phyloP scores from a whole-genome alignment of 2,113 vertebrate species.

The chimpanzee (Pan troglodytes) region DNA sequence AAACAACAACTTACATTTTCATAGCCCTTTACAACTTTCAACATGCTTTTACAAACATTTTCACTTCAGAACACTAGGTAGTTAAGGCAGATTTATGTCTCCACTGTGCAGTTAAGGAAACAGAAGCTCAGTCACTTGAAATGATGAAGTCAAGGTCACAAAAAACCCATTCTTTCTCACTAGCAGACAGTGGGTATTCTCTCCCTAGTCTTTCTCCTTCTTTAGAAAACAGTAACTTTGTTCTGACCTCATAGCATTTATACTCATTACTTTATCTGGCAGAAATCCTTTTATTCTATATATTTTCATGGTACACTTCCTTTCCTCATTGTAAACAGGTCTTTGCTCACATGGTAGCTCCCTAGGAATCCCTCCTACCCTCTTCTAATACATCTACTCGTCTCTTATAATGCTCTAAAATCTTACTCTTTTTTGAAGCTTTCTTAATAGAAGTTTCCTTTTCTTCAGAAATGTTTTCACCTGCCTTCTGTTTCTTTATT shows the following conservation, averaged over 20 bases:
- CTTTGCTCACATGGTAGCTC: neutral
- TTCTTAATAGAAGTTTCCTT: neutral
- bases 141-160: neutral
- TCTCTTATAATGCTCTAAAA: neutral
- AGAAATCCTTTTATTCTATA: neutral
- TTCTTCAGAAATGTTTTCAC: neutral
- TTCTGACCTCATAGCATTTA: neutral
- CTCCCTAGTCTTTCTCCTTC: neutral
- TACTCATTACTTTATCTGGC: neutral
- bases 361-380: neutral
- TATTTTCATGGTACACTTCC: neutral
- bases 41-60: neutral
- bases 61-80: neutral
- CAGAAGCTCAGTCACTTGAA: neutral
- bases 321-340: neutral
- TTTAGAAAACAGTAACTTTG: neutral
- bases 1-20: neutral
- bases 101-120: neutral
- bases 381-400: neutral
- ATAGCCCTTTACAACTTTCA: neutral
- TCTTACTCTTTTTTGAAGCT: neutral
- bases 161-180: neutral
- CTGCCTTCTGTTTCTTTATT: neutral
- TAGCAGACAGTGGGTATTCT: neutral
- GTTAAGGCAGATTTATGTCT: neutral